Percentiles rank a stretch among this genome's conserved stretches.
These are phyloP conservation scores for Pocillopora damicornis DNA, from an alignment of 64 coral and sea anemone genomes.

Conservation along the genomic window DNA sequence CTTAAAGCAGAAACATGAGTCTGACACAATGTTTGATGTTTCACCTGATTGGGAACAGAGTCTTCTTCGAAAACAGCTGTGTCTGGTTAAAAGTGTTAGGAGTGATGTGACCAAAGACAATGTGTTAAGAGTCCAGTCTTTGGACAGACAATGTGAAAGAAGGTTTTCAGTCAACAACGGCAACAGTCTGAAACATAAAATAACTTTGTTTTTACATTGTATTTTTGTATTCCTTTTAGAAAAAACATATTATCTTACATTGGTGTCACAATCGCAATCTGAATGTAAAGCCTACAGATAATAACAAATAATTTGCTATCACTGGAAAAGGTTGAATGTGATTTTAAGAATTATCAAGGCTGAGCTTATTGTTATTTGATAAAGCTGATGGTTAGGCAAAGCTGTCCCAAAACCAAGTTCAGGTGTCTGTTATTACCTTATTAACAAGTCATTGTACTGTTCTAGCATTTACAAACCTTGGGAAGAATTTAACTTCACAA, in stretches of 20 bases:
- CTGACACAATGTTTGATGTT: not conserved
- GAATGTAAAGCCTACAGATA: too few species aligned
- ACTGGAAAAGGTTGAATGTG: too few species aligned
- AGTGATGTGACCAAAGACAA: constrained; percentile 35
- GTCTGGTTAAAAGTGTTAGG: not conserved
- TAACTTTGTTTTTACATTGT: not conserved
- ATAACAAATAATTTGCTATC: too few species aligned
- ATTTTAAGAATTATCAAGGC: too few species aligned
- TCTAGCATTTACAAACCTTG: constrained; percentile 10
- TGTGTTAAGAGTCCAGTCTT: constrained; percentile 16
- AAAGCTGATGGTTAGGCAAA: too few species aligned
- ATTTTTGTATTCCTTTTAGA: not conserved
- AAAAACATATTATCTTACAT: not conserved
- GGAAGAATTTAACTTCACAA: constrained; percentile 14
- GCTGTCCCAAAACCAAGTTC: too few species aligned
- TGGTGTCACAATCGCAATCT: too few species aligned
- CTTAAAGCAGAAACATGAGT: not conserved
- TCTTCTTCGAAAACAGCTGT: not conserved
- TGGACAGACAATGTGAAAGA: constrained; percentile 44
- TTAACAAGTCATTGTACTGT: not conserved
- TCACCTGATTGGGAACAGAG: constrained; percentile 69
- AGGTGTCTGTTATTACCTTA: too few species aligned
- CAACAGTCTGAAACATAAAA: constrained; percentile 18
- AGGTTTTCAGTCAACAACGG: constrained; percentile 38
- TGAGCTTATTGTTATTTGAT: too few species aligned